phyloP scores from a whole-genome alignment of 2,797 vertebrate species.

The Toxotes lorentzi region DNA sequence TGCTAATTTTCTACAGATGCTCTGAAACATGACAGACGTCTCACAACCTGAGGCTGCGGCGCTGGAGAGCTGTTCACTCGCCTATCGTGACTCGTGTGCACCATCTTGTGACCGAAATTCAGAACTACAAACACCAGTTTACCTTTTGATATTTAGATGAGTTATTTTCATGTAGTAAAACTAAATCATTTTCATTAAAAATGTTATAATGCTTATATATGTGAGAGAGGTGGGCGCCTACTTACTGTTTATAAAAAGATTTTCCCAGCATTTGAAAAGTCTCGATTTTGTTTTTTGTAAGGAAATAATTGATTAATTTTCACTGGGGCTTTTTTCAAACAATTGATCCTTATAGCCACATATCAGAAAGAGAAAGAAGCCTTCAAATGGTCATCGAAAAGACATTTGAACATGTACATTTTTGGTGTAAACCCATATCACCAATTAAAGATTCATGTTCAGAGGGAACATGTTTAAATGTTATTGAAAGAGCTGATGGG shows the following conservation, averaged over 20 bases:
- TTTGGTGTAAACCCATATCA: background rate
- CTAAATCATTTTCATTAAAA: background rate
- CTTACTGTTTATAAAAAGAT: too few relatives aligned
- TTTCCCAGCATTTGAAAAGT: background rate
- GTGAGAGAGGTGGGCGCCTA: background rate
- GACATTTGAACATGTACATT: background rate
- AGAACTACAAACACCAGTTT: slow-evolving; percentile 20
- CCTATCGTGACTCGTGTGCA: slow-evolving; percentile 20
- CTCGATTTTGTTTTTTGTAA: background rate
- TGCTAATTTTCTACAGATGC: slow-evolving; percentile 20
- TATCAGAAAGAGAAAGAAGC: background rate
- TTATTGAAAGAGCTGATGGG: background rate
- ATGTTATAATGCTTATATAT: background rate
- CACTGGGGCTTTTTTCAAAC: background rate
- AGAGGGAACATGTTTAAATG: background rate
- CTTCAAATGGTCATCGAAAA: too few relatives aligned
- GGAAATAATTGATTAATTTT: background rate
- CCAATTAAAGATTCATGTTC: background rate
- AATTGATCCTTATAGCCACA: background rate
- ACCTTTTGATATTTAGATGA: background rate
- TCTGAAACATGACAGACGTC: slow-evolving; percentile 11
- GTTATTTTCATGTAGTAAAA: background rate
- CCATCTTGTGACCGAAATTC: slow-evolving; percentile 52
- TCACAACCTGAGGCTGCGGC: background rate
- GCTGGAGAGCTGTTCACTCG: background rate